Evolutionary conservation across 1,140 invertebrate genomes (phyloP).

Genomic region (Bombus pyrosoma): DNA sequence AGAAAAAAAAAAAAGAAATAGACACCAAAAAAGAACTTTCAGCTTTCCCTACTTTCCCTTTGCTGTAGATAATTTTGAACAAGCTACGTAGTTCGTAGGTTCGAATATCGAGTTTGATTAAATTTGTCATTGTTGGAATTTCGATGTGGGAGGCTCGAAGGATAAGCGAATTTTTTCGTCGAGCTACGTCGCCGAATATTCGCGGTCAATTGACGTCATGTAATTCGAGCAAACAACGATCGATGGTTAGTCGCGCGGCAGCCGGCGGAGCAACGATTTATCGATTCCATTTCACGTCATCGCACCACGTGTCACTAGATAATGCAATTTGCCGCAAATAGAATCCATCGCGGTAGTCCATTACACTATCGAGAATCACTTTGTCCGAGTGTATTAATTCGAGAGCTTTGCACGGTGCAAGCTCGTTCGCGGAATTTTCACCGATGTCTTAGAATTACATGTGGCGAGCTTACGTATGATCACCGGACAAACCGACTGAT

Average conservation of each 20-base stretch:
- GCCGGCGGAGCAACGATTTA: slow-evolving; percentile 42
- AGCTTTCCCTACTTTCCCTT: background rate
- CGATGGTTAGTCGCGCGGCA: background rate
- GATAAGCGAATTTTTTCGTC: background rate
- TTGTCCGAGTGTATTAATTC: slow-evolving; percentile 13
- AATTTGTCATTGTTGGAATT: background rate
- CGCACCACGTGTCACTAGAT: slow-evolving; percentile 49
- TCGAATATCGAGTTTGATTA: background rate
- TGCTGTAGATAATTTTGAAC: background rate
- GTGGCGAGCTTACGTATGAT: background rate
- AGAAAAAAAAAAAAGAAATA: background rate
- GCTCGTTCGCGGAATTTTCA: background rate
- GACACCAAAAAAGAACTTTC: background rate
- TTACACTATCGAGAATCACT: slow-evolving; percentile 54
- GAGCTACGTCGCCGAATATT: slow-evolving; percentile 35
- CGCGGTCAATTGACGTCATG: slow-evolving; percentile 61
- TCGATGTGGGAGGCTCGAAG: background rate
- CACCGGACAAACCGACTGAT: background rate
- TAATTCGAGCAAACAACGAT: slow-evolving; percentile 45
- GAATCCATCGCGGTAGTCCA: slow-evolving; percentile 32
- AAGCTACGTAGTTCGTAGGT: too few relatives aligned
- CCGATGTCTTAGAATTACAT: background rate
- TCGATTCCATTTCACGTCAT: slow-evolving; percentile 59
- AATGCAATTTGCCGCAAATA: slow-evolving; percentile 62
- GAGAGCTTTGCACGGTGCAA: background rate